Percentiles rank a stretch among this genome's conserved stretches.
Evolutionary conservation across 2,888 invertebrate species (phyloP).

Genomic region (Erebia palarica): DNA sequence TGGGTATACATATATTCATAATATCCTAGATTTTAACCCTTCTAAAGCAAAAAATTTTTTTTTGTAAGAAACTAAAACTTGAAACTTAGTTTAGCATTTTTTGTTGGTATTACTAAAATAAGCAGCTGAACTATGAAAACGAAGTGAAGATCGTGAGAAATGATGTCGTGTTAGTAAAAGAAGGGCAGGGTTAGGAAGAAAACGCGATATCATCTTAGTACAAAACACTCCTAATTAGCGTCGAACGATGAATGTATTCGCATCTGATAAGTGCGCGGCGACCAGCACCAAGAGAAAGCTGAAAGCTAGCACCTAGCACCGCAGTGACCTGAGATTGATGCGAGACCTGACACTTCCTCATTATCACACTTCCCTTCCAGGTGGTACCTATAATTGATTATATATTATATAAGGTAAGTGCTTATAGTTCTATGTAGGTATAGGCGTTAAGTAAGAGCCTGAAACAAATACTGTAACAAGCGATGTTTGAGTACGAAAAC

Average conservation of each 20-base stretch:
- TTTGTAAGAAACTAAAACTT: background rate
- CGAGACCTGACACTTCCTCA: slow-evolving; percentile 41
- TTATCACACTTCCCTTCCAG: slow-evolving; percentile 23
- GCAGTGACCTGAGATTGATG: slow-evolving; percentile 37
- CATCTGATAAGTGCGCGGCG: slow-evolving; percentile 44
- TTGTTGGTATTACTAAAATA: background rate
- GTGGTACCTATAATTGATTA: slow-evolving; percentile 13
- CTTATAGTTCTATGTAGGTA: background rate
- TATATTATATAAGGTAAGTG: slow-evolving; percentile 7
- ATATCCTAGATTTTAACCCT: background rate
- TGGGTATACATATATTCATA: background rate
- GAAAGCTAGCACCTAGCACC: slow-evolving; percentile 37
- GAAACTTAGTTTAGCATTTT: background rate
- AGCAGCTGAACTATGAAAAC: background rate
- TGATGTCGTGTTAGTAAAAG: background rate
- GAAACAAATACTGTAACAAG: background rate
- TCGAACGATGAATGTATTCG: slow-evolving; percentile 36
- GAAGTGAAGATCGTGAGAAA: slow-evolving; percentile 27
- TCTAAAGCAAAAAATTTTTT: background rate
- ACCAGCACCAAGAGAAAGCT: slow-evolving; percentile 40
- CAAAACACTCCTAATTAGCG: slow-evolving; percentile 37
- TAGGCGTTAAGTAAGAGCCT: background rate
- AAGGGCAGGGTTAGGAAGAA: slow-evolving; percentile 1
- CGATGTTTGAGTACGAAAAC: too few relatives aligned
- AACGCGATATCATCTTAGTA: slow-evolving; percentile 23